Evolutionary conservation across 1,140 invertebrate species (phyloP), one percentile per base, ranked within the genome.

Genomic region (Drosophila santomea): DNA sequence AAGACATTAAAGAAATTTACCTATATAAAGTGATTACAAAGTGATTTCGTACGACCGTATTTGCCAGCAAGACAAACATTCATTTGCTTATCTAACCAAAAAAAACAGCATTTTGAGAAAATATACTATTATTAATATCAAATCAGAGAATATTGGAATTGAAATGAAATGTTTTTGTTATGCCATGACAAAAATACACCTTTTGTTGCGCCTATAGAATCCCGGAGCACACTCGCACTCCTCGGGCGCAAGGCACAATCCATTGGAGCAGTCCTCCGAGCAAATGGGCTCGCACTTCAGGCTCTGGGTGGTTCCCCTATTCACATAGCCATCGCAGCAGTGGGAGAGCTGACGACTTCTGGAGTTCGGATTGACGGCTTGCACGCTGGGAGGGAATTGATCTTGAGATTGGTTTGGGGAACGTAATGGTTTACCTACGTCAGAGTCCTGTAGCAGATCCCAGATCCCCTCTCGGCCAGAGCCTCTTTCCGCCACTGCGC

Each of bases 231-330:
- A 94, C 12, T 90, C 74, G 66, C 95, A 95, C 0, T 75, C 71
- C 38, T 94, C 91, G 1, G 94, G 94, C 0, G 80, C 84, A 12
- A 90, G 38, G 67, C 95, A 96, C 6, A 93, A 71, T 0, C 93
- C 94, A 75, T 95, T 94, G 0, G 93, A 69, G 71, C 95, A 95
- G 6, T 93, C 93, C 43, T 93, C 80, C 3, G 54, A 74, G 68
- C 94, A 95, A 3, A 94, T 93, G 8, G 94, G 94, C 44, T 93
- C 93, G 73, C 94, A 95, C 36, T 93, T 84, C 0, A 85, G 51
- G 25, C 52, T 58, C 47, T 58, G 39, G 4, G 61, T 35, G 11
- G 4, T 79, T n/a, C 75, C 71, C 0, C 43, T 55, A 41, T 72
- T 80, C 15, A 41, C 23, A 32, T 91, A 91, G 17, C 90, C 90